phyloP scores from a whole-genome alignment of 2,797 vertebrate genomes.

The Alosa sapidissima region DNA sequence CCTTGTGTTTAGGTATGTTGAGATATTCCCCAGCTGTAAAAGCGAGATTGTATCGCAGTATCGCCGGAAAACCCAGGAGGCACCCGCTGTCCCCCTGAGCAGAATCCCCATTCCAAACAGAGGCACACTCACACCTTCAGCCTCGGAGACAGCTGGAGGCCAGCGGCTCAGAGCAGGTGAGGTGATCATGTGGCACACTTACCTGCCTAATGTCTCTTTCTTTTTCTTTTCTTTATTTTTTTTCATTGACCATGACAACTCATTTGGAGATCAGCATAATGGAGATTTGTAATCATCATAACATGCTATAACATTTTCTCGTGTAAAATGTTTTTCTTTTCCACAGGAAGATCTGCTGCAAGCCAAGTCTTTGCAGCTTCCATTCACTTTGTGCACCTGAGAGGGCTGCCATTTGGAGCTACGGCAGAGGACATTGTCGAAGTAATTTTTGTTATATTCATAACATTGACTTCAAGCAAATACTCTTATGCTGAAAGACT shows the following conservation, averaged over 20 bases:
- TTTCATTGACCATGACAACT: no score
- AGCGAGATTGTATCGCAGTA: slow-evolving; percentile 64
- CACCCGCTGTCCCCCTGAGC: not conserved
- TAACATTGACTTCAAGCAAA: not conserved
- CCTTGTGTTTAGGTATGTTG: slow-evolving; percentile 80
- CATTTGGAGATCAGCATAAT: no score
- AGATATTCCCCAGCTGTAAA: slow-evolving; percentile 84
- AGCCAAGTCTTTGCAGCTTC: not conserved
- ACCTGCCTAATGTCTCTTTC: not conserved
- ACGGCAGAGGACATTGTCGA: slow-evolving; percentile 81
- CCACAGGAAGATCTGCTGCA: not conserved
- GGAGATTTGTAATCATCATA: not conserved
- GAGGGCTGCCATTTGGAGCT: slow-evolving; percentile 82
- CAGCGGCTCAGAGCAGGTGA: not conserved
- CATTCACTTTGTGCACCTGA: slow-evolving; percentile 77
- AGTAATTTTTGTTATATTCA: slow-evolving; percentile 61
- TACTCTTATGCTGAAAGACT: not conserved
- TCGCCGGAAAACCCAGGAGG: not conserved
- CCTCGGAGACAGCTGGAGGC: not conserved
- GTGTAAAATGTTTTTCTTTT: not conserved
- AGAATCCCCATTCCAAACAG: not conserved
- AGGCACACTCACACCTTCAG: not conserved
- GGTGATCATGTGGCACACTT: not conserved
- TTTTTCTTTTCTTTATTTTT: no score
- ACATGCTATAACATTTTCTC: not conserved